Base-by-base conservation (phyloP, 2,888 invertebrate species). In the Himalopsyche tibetana region DNA sequence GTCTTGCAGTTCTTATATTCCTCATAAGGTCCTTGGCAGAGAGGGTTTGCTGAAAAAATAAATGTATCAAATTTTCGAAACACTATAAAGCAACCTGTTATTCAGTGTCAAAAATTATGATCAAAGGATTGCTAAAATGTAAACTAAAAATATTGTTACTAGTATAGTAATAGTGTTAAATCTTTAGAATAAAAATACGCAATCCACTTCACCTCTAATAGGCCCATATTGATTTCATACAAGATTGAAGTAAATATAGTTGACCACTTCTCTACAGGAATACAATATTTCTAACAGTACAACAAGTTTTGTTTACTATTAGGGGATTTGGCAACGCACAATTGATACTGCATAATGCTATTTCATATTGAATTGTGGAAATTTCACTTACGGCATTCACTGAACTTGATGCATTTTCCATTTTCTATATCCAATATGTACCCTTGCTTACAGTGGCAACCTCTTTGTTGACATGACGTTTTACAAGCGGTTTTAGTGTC, bases 401-500 rank as follows among this genome's bases (percentile, higher is more conserved):
- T 8, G 12, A 51, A 55, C 17, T 40, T 55, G 28, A 86, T 80
- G 42, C 86, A 86, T 19, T 51, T 74, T 80, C 83, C 80, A n/a
- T 28, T 63, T 3, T 1, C 38, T 12, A 28, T 69, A 80, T 86
- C 63, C 40, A 55, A 79, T 17, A 86, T 63, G 63, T 79, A 83
- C n/a, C 86, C 86, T 19, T 55, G 55, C 55, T 83, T 86, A n/a
- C 86, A 82, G 9, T 40, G 45, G 36, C 85, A 85, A 74, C 85
- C 85, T 51, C 19, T 82, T 5, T 55, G 28, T n/a, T 19, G 38
- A 19, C 82, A 82, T 51, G n/a, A 36, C 0, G 51, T 36, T 45
- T 11, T 55, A 28, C 82, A 55, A 55, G 19, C 15, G 15, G 3
- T 63, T 19, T 63, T 19, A 19, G 63, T 63, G 28, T 63, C 63